Base-by-base conservation (phyloP, 2,113 vertebrate genomes). In the Phaethon lepturus region DNA sequence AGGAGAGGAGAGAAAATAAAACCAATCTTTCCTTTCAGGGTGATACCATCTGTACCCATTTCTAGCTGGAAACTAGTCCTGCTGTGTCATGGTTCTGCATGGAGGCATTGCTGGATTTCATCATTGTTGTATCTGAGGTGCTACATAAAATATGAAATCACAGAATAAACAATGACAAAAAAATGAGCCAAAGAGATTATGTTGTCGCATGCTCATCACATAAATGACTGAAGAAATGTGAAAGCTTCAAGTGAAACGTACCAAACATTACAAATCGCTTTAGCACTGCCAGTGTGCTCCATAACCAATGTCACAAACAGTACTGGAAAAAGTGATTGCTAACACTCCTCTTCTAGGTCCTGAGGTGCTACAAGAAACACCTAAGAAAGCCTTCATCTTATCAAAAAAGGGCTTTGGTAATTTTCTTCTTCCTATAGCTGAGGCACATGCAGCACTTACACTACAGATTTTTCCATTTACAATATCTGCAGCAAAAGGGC, bases 401-500 rank as follows among this genome's bases (percentile, higher is more conserved):
- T 17, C 60, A 49, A 42, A 75, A 72, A 83, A 71, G 17, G 13
- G 17, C 3, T 94, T 88, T 92, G 47, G 10, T 82, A 88, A 68
- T 93, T 42, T 92, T 80, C 24, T 72, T 42, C 38, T 88, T 96
- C 50, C n/a, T 67, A 40, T 58, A n/a, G 33, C 55, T 73, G 55
- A 84, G 53, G 44, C n/a, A 93, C 35, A 14, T 53, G 69, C 33
- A 56, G 7, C 45, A 94, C 47, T 96, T 96, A 71, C 13, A 47
- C 49, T 33, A 64, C 13, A 6, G 44, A 40, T 72, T 97, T 96
- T 97, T 95, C 86, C 40, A 69, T 96, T 97, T 98, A 69, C 44
- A 95, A 6, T 86, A 80, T 89, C 79, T 86, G 38, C 85, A 92
- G 78, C 59, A 96, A 93, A 94, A 96, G 80, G 92, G 93, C 56